Base-by-base conservation (phyloP, 2,113 vertebrate genomes). In the Scytalopus superciliaris region DNA sequence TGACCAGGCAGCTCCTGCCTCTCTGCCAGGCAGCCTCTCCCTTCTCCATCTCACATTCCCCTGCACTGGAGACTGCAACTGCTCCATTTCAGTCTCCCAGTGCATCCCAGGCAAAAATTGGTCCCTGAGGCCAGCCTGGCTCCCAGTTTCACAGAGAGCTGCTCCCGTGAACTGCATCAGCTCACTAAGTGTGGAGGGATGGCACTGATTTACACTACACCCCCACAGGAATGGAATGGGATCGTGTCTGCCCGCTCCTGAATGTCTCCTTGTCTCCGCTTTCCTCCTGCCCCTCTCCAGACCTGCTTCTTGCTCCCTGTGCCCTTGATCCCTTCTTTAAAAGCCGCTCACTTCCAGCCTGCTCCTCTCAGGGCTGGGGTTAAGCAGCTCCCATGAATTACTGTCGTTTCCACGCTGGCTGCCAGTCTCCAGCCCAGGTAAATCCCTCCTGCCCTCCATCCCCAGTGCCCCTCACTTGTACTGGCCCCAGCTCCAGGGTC, bases 311-410 rank as follows among this genome's bases (percentile, higher is more conserved):
- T 44, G 35, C 72, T 76, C 57, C 40, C 72, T 35, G 33, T 33
- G 53, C 83, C 75, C 89, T 84, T 47, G 67, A 79, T 80, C 84
- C 78, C 62, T 31, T 44, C 93, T 68, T 53, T 80, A 55, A 59
- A 10, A 81, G 87, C 89, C 7, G 2, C 77, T 90, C 52, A 50
- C 84, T 82, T 57, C 87, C 93, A 95, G 68, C 81, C 76, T 93
- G 94, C 94, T 95, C 89, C 75, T 50, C 35, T 75, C 84, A 74
- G 76, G 74, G 72, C 83, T 45, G 60, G 40, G 70, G 62, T 88
- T 91, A 89, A 93, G 93, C 87, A 74, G 85, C 68, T 95, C 53
- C 53, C 37, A 30, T 64, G 84, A 94, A 93, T 74, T 53, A 50
- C 74, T 9, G 44, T 3, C 2, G 2, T 14, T 78, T 91, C 55